phyloP scores from a whole-genome alignment of 2,797 vertebrate genomes.

The Morus bassanus region DNA sequence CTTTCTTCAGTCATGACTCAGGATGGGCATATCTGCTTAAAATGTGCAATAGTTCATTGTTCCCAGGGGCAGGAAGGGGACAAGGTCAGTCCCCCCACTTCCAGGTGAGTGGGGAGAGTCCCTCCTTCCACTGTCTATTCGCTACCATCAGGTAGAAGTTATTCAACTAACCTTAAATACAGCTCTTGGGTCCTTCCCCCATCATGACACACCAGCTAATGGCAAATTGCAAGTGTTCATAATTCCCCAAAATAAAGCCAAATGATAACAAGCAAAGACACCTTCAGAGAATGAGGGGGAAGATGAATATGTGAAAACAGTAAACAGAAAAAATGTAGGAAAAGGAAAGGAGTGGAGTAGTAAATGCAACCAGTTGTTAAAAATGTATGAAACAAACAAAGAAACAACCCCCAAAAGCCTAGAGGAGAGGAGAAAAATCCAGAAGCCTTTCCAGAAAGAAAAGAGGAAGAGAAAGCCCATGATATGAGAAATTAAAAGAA shows the following conservation, averaged over 20 bases:
- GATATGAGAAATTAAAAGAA: background rate
- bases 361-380: background rate
- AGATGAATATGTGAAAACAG: background rate
- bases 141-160: background rate
- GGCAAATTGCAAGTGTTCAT: background rate
- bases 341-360: background rate
- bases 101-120: background rate
- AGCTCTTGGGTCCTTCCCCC: background rate
- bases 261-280: background rate
- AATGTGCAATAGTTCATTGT: accelerated
- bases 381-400: background rate
- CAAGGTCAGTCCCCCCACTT: background rate
- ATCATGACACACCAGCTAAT: background rate
- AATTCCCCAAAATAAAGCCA: background rate
- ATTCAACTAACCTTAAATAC: background rate
- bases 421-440: background rate
- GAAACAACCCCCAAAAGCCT: background rate
- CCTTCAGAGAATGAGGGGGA: background rate
- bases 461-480: background rate
- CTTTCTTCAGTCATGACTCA: background rate
- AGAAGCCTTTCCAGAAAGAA: background rate
- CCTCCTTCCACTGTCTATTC: background rate
- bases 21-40: background rate
- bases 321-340: background rate
- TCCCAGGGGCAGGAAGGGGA: background rate